phyloP scores from a whole-genome alignment of 2,113 vertebrate genomes.

The Clarias gariepinus region DNA sequence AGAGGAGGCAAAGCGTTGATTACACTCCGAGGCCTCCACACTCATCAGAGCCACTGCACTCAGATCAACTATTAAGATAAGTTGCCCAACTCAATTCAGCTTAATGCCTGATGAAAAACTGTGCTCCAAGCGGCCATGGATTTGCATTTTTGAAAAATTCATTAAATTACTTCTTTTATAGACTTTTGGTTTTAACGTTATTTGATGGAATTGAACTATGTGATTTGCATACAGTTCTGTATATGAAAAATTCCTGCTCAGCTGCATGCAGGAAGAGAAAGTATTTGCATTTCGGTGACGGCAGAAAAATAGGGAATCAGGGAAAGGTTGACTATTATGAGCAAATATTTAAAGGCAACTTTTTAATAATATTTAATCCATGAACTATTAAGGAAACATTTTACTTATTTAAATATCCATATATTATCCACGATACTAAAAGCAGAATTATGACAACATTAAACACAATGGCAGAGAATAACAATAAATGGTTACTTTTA shows the following conservation, averaged over 20 bases:
- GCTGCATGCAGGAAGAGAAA: conserved; percentile 13
- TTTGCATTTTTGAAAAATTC: conserved; percentile 76
- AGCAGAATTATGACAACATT: background rate
- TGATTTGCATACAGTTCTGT: conserved; percentile 75
- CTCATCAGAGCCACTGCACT: conserved; percentile 67
- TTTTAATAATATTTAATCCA: background rate
- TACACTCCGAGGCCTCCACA: conserved; percentile 67
- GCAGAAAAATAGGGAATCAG: background rate
- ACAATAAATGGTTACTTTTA: background rate
- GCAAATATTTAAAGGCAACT: background rate
- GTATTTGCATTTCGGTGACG: conserved; percentile 39
- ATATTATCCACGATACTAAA: background rate
- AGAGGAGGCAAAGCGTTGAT: conserved; percentile 76
- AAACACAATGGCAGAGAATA: background rate
- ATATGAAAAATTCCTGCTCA: conserved; percentile 62
- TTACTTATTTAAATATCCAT: background rate
- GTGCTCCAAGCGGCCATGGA: conserved; percentile 66
- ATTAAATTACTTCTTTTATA: conserved; percentile 77
- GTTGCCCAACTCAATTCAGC: conserved; percentile 68
- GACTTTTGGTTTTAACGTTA: conserved; percentile 70
- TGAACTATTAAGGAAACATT: background rate
- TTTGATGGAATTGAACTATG: conserved; percentile 64
- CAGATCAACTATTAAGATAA: conserved; percentile 82
- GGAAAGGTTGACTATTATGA: background rate
- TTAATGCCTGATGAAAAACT: conserved; percentile 74